A percentile compares a stretch with the other conserved stretches of the same genome.
Evolutionary conservation across 2,797 vertebrate genomes (phyloP).

Genomic region (Semaprochilodus insignis): DNA sequence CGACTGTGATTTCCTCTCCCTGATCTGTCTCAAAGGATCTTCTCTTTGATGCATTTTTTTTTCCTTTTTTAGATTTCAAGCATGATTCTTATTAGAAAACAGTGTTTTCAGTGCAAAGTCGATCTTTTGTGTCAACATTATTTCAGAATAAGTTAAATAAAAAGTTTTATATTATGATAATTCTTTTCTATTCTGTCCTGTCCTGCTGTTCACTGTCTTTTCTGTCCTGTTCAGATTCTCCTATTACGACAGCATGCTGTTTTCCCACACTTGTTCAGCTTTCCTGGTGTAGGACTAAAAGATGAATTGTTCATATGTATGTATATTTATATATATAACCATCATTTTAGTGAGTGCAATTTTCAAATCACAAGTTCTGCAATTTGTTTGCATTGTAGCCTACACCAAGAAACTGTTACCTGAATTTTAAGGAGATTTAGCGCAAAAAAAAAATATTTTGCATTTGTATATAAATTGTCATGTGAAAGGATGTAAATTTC

Average conservation of each 20-base stretch:
- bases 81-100: neutral
- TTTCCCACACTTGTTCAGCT: conserved; percentile 2
- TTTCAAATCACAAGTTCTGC: too few species aligned
- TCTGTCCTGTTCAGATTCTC: conserved; percentile 75
- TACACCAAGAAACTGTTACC: too few species aligned
- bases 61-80: conserved; percentile 20
- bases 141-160: conserved; percentile 32
- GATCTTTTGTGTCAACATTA: neutral
- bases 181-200: conserved; percentile 32
- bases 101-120: neutral
- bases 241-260: neutral
- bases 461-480: too few species aligned
- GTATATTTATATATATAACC: too few species aligned
- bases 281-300: too few species aligned
- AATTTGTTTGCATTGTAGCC: too few species aligned
- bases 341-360: too few species aligned
- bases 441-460: too few species aligned
- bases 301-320: too few species aligned
- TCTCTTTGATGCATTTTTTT: conserved; percentile 32
- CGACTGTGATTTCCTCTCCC: conserved; percentile 27
- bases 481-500: too few species aligned
- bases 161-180: conserved; percentile 31
- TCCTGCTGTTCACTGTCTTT: conserved; percentile 3
- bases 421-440: too few species aligned
- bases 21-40: conserved; percentile 27